A percentile compares a stretch with the other conserved stretches of the same genome.
These are phyloP conservation scores for Chionoecetes opilio DNA, from an alignment of 1,140 invertebrate species.

Conservation along the genomic window DNA sequence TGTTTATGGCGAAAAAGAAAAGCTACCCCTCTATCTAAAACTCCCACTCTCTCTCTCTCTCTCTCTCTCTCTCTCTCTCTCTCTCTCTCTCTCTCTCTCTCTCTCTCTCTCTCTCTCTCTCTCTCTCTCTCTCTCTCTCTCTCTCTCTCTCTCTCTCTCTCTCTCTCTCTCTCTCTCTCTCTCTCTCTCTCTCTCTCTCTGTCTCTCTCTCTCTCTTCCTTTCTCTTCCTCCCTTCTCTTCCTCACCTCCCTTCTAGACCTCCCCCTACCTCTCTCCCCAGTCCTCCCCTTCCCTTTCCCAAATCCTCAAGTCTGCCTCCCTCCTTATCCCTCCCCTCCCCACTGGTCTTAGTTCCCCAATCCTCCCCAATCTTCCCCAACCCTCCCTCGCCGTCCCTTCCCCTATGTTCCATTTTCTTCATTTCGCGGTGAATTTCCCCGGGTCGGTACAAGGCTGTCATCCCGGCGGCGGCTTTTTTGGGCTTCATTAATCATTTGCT, in stretches of 20 bases:
- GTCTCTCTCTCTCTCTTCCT: conserved; percentile 6
- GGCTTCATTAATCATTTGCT: conserved; percentile 79
- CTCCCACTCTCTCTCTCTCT: conserved; percentile 6
- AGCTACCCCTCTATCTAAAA: no score
- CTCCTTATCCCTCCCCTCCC: background rate
- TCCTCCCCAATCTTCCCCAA: background rate
- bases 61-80: conserved; percentile 20
- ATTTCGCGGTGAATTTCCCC: conserved; percentile 77
- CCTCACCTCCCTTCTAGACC: background rate
- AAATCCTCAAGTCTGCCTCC: background rate
- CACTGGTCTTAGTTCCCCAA: background rate
- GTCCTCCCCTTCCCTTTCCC: background rate
- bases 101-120: conserved; percentile 41
- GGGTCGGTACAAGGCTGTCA: conserved; percentile 79
- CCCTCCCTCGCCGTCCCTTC: background rate
- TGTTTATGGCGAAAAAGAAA: no score
- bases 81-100: conserved; percentile 9
- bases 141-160: conserved; percentile 32
- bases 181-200: background rate
- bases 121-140: no score
- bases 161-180: background rate
- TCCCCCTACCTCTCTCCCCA: conserved; percentile 20
- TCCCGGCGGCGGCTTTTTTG: conserved; percentile 71
- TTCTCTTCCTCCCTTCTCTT: background rate
- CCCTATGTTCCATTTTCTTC: conserved; percentile 71